A percentile compares a stretch with the other conserved stretches of the same genome.
These are phyloP conservation scores for Whitmania pigra DNA, from an alignment of 1,140 invertebrate species.

Conservation along the genomic window DNA sequence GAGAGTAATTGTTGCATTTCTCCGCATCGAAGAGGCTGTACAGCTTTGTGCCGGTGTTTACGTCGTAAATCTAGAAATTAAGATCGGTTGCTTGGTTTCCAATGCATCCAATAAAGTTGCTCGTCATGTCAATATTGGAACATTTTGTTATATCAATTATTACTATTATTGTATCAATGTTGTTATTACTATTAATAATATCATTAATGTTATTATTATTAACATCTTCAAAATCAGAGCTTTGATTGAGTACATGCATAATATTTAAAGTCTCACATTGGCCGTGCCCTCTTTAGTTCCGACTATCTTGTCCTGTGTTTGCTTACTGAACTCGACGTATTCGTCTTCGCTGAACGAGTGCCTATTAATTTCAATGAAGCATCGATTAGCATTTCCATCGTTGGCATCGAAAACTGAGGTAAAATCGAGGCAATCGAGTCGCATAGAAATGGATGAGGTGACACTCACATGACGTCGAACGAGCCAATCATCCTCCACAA, in stretches of 20 bases:
- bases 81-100: neutral
- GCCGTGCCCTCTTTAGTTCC: conserved; percentile 56
- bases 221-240: too few relatives aligned
- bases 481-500: conserved; percentile 63
- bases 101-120: too few relatives aligned
- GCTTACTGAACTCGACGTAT: conserved; percentile 81
- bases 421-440: too few relatives aligned
- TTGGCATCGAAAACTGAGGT: too few relatives aligned
- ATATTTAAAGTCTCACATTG: conserved; percentile 44
- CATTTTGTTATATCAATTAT: neutral
- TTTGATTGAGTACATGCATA: too few relatives aligned
- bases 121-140: too few relatives aligned
- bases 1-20: conserved; percentile 77
- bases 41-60: conserved; percentile 62
- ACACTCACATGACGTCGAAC: conserved; percentile 59
- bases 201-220: too few relatives aligned
- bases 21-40: conserved; percentile 58
- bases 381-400: too few relatives aligned
- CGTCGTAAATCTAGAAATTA: conserved; percentile 67
- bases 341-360: conserved; percentile 62
- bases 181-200: too few relatives aligned
- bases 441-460: too few relatives aligned
- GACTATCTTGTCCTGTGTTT: conserved; percentile 67
- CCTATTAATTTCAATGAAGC: conserved; percentile 24
- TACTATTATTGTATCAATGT: neutral